Evolutionary conservation across 2,797 vertebrate species (phyloP).

Genomic region (Acanthopagrus latus): DNA sequence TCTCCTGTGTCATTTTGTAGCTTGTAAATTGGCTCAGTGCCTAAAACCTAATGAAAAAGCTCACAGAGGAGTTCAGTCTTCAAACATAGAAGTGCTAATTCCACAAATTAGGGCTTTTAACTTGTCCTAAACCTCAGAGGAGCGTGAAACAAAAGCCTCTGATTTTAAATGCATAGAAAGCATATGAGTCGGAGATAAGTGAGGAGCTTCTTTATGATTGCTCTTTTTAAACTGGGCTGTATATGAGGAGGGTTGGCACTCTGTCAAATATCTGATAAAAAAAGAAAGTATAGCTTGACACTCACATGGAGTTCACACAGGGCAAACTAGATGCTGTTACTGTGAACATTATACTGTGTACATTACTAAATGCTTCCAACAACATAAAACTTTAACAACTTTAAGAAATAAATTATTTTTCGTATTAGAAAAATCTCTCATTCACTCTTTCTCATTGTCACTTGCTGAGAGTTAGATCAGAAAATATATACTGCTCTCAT

Average conservation of each 20-base stretch:
- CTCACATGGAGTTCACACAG: slow-evolving; percentile 2
- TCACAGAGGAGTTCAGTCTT: slow-evolving; percentile 47
- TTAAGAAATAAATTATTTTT: not conserved
- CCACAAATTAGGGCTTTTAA: slow-evolving; percentile 36
- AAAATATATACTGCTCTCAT: not conserved
- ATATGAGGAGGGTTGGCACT: slow-evolving; percentile 64
- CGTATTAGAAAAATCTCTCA: not conserved
- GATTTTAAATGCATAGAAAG: slow-evolving; percentile 50
- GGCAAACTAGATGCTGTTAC: not conserved
- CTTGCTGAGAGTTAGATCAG: not conserved
- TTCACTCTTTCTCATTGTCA: not conserved
- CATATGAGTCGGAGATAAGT: slow-evolving; percentile 64
- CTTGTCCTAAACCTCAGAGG: slow-evolving; percentile 34
- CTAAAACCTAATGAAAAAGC: slow-evolving; percentile 63
- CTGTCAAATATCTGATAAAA: slow-evolving; percentile 65
- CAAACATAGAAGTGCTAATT: slow-evolving; percentile 39
- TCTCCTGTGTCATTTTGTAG: slow-evolving; percentile 58
- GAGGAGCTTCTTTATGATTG: slow-evolving; percentile 45
- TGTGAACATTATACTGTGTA: not conserved
- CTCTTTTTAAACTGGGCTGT: slow-evolving; percentile 64
- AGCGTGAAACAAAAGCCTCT: slow-evolving; percentile 46
- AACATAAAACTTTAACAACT: not conserved
- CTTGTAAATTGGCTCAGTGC: slow-evolving; percentile 52
- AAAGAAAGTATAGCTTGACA: slow-evolving; percentile 35
- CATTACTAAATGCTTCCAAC: not conserved